Percentiles rank a stretch among this genome's conserved stretches.
Evolutionary conservation across 2,888 invertebrate species (phyloP).

Genomic region (Carcina quercana): DNA sequence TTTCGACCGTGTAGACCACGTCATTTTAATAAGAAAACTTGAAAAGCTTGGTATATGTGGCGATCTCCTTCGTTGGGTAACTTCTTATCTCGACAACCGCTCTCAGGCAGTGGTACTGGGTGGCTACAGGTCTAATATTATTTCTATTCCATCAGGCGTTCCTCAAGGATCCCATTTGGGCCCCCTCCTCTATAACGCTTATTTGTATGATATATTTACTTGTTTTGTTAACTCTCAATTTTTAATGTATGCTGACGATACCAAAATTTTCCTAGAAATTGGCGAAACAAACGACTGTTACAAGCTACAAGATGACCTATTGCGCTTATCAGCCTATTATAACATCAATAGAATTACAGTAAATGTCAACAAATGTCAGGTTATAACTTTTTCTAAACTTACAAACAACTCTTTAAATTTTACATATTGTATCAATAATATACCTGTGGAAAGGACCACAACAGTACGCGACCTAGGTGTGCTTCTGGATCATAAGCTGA

Average conservation of each 20-base stretch:
- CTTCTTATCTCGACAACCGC: conserved; percentile 4
- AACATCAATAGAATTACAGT: too few species aligned
- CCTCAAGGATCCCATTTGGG: conserved; percentile 8
- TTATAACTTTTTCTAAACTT: too few species aligned
- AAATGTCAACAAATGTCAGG: too few species aligned
- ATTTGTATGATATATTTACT: conserved; percentile 2
- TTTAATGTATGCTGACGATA: conserved; percentile 3
- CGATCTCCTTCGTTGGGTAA: conserved; percentile 2
- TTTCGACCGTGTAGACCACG: conserved; percentile 13
- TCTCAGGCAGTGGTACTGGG: conserved; percentile 1
- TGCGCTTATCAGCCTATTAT: neutral
- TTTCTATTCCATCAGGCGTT: conserved; percentile 4
- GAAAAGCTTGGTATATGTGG: conserved; percentile 7
- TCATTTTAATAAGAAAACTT: conserved; percentile 7
- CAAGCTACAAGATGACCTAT: neutral
- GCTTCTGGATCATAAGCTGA: too few species aligned
- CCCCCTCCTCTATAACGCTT: conserved; percentile 3
- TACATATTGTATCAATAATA: too few species aligned
- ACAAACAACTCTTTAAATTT: too few species aligned
- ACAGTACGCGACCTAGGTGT: too few species aligned
- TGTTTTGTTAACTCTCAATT: neutral
- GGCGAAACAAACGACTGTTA: neutral
- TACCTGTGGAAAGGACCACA: too few species aligned
- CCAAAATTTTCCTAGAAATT: neutral
- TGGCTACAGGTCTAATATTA: conserved; percentile 1